Conservation (phyloP, 2,113 vertebrate species). For the Dissostichus mawsoni region DNA sequence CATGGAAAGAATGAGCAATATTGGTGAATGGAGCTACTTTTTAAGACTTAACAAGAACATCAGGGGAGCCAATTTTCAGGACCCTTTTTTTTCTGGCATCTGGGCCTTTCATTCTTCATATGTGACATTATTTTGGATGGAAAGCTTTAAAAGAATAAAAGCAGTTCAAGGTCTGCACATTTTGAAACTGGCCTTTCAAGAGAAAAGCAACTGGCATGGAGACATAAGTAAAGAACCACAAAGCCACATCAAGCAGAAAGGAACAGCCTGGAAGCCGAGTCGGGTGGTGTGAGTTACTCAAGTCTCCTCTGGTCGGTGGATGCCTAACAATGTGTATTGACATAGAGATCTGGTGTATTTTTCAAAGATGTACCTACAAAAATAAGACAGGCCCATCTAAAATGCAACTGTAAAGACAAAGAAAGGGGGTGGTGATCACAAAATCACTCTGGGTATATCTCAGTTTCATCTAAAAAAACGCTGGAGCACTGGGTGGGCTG, state of each 20-base stretch:
- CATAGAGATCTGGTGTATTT: constrained; percentile 43
- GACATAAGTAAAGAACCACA: constrained; percentile 70
- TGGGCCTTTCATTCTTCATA: constrained; percentile 17
- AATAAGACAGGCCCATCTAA: not conserved
- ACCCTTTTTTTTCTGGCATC: constrained; percentile 5
- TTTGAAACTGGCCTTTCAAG: constrained; percentile 61
- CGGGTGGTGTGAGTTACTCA: constrained; percentile 69
- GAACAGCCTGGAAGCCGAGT: constrained; percentile 61
- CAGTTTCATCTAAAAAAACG: constrained; percentile 41
- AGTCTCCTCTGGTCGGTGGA: constrained; percentile 63
- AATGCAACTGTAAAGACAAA: constrained; percentile 26
- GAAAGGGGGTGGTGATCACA: constrained; percentile 21
- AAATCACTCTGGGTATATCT: constrained; percentile 12
- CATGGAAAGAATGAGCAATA: not conserved
- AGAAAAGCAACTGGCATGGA: constrained; percentile 70
- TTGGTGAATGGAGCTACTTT: not conserved
- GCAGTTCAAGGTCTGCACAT: constrained; percentile 39
- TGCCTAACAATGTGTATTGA: constrained; percentile 68
- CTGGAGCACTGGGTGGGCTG: constrained; percentile 71
- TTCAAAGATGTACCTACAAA: constrained; percentile 20
- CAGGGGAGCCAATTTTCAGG: not conserved
- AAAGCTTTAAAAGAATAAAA: constrained; percentile 40
- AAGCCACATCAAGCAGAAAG: constrained; percentile 76
- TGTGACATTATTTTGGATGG: constrained; percentile 42
- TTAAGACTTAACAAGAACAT: not conserved